A percentile compares a stretch with the other conserved stretches of the same genome.
These are phyloP conservation scores for Aleiodes sp. DNA, from an alignment of 1,140 invertebrate genomes.

Conservation along the genomic window DNA sequence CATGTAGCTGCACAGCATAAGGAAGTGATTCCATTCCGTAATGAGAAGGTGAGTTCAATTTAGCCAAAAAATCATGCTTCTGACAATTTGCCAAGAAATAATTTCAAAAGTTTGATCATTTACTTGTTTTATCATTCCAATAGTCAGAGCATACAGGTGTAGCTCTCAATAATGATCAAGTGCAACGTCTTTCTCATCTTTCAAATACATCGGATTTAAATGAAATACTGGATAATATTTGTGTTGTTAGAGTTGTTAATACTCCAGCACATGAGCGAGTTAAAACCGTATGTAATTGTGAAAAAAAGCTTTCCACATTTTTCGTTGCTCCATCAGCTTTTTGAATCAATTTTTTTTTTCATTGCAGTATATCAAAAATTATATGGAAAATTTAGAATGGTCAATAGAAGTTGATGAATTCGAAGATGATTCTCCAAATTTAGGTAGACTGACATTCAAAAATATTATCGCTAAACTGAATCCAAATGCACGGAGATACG, in stretches of 20 bases:
- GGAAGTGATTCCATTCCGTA: too few relatives aligned
- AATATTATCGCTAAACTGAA: conserved; percentile 89
- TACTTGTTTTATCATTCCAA: too few relatives aligned
- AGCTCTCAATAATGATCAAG: conserved; percentile 65
- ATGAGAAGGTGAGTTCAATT: too few relatives aligned
- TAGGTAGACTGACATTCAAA: conserved; percentile 79
- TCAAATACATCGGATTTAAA: conserved; percentile 72
- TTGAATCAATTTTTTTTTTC: too few relatives aligned
- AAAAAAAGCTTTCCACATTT: too few relatives aligned
- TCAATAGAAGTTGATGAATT: conserved; percentile 81
- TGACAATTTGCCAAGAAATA: too few relatives aligned
- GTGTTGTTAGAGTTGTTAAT: conserved; percentile 80
- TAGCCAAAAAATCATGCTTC: too few relatives aligned
- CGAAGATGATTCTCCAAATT: conserved; percentile 75
- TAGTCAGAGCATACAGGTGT: conserved; percentile 63
- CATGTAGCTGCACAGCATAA: too few relatives aligned
- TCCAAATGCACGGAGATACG: conserved; percentile 79
- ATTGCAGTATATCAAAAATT: conserved; percentile 74
- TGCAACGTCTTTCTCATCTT: conserved; percentile 68
- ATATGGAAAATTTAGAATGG: conserved; percentile 78
- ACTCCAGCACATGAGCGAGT: conserved; percentile 75
- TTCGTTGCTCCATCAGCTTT: too few relatives aligned
- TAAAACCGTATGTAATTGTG: conserved; percentile 72
- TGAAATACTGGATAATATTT: conserved; percentile 74
- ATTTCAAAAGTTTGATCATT: too few relatives aligned